phyloP scores from a whole-genome alignment of 2,797 vertebrate species.

The Artibeus jamaicensis region DNA sequence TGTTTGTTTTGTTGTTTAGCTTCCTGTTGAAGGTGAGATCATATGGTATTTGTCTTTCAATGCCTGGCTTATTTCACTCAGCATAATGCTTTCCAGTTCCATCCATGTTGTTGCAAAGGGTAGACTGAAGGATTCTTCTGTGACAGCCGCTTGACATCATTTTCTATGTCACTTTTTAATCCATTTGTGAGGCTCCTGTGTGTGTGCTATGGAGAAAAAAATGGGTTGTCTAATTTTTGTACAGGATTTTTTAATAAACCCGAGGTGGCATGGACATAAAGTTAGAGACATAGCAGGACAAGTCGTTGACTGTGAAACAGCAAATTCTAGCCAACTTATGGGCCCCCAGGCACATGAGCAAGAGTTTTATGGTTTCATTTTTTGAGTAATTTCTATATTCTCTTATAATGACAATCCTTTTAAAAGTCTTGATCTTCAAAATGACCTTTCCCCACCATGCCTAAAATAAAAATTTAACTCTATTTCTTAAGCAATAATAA shows the following conservation, averaged over 20 bases:
- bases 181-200: neutral
- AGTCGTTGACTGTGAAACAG: neutral
- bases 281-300: neutral
- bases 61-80: no score
- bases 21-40: no score
- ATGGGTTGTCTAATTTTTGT: constrained; percentile 6
- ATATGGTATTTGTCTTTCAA: no score
- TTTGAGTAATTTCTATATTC: neutral
- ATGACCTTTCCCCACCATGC: neutral
- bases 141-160: no score
- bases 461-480: constrained; percentile 50
- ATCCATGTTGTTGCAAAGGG: no score
- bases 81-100: no score
- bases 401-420: constrained; percentile 8
- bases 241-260: constrained; percentile 9
- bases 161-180: neutral
- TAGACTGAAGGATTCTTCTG: no score
- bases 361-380: constrained; percentile 4
- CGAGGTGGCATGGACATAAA: neutral
- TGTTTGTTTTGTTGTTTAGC: no score
- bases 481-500: constrained; percentile 21
- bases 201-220: neutral
- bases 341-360: neutral
- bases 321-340: neutral
- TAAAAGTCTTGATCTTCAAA: constrained; percentile 37